Evolutionary conservation across 2,888 invertebrate species (phyloP).

Genomic region (Frankliniella intonsa): DNA sequence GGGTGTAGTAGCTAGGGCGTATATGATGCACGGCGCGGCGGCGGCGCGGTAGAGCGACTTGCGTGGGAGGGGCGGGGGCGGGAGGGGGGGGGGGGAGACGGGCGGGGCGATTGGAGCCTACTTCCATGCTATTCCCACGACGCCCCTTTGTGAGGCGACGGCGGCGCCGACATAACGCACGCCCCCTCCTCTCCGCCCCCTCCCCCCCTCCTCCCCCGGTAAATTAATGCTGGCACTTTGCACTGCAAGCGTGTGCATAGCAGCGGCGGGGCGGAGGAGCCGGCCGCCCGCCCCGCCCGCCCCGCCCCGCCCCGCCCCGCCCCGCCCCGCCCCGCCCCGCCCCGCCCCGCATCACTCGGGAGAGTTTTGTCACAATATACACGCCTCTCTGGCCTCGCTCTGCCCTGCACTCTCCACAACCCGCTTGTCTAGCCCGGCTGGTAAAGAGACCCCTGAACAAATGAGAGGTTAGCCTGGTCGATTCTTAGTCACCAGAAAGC

Average conservation of each 20-base stretch:
- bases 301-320: too few relatives aligned
- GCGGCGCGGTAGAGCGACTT: neutral
- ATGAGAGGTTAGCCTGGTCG: too few relatives aligned
- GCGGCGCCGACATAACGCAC: constrained; percentile 18
- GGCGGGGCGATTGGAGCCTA: constrained; percentile 1
- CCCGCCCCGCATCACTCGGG: too few relatives aligned
- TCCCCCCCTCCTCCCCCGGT: neutral
- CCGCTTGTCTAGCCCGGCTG: too few relatives aligned
- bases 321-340: too few relatives aligned
- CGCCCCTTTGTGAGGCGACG: constrained; percentile 7
- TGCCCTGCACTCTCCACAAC: too few relatives aligned
- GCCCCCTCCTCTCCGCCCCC: neutral
- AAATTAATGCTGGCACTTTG: constrained; percentile 6
- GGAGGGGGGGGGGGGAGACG: neutral
- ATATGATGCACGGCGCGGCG: constrained; percentile 18
- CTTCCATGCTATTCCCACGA: constrained; percentile 19
- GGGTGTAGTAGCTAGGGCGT: neutral
- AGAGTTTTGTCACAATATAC: too few relatives aligned
- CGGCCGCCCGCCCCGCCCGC: too few relatives aligned
- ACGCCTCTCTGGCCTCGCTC: too few relatives aligned
- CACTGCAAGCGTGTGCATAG: neutral
- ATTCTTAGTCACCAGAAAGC: too few relatives aligned
- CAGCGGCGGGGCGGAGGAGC: neutral
- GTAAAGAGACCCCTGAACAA: too few relatives aligned
- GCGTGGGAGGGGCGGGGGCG: neutral